Evolutionary conservation across 1,140 invertebrate species (phyloP).

Genomic region (Musca vetustissima): DNA sequence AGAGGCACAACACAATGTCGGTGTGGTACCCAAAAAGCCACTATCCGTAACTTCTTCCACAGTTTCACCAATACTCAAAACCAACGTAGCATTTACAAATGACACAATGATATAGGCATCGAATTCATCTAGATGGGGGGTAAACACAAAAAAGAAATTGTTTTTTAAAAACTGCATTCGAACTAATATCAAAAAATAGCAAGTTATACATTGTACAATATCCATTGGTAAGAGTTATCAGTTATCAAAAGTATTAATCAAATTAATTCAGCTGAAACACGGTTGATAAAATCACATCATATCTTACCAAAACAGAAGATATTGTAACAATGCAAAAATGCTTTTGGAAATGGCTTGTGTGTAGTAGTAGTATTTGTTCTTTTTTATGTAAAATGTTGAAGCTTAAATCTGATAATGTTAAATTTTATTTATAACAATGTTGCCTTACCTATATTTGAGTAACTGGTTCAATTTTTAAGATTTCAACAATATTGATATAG

Average conservation of each 20-base stretch:
- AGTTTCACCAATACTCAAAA: slow-evolving; percentile 98
- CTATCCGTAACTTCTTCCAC: slow-evolving; percentile 99
- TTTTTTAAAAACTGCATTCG: background rate
- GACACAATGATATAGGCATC: slow-evolving; percentile 99
- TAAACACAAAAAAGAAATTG: background rate
- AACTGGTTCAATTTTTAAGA: slow-evolving; percentile 26
- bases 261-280: slow-evolving; percentile 56
- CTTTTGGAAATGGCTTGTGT: background rate
- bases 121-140: slow-evolving; percentile 78
- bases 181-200: background rate
- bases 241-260: slow-evolving; percentile 49
- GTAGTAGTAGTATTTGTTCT: slow-evolving; percentile 13
- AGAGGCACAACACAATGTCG: slow-evolving; percentile 94
- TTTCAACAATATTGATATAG: slow-evolving; percentile 17
- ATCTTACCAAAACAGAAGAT: slow-evolving; percentile 22
- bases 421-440: slow-evolving; percentile 46
- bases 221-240: slow-evolving; percentile 32
- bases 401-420: slow-evolving; percentile 31
- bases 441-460: slow-evolving; percentile 54
- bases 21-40: slow-evolving; percentile 97
- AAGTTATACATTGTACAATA: too few species aligned
- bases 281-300: slow-evolving; percentile 54
- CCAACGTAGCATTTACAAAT: slow-evolving; percentile 98
- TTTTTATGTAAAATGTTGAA: slow-evolving; percentile 5
- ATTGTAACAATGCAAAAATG: background rate